A percentile compares a stretch with the other conserved stretches of the same genome.
These are phyloP conservation scores for Xenentodon cancila DNA, from an alignment of 2,797 vertebrate species.

Conservation along the genomic window DNA sequence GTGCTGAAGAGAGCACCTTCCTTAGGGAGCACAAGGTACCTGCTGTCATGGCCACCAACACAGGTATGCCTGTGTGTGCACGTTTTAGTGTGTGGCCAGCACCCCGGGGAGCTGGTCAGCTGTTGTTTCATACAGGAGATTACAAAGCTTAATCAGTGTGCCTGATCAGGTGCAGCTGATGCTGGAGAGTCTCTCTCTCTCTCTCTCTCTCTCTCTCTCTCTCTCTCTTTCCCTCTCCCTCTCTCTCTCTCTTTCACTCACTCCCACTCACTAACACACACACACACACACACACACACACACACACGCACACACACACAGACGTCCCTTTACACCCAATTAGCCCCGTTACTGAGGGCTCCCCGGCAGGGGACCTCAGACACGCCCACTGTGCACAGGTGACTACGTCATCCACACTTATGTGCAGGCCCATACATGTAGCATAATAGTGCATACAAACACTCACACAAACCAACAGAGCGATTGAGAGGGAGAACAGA, in stretches of 20 bases:
- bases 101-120: constrained; percentile 88
- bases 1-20: constrained; percentile 61
- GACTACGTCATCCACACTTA: constrained; percentile 82
- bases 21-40: constrained; percentile 39
- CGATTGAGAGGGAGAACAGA: too few relatives aligned
- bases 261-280: constrained; percentile 7
- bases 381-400: constrained; percentile 89
- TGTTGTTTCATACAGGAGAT: constrained; percentile 90
- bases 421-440: constrained; percentile 75
- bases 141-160: constrained; percentile 95
- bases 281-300: constrained; percentile 11
- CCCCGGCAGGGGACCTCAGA: constrained; percentile 86
- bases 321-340: constrained; percentile 93
- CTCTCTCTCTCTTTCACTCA: neutral
- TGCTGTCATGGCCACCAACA: constrained; percentile 69
- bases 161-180: constrained; percentile 92
- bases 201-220: constrained; percentile 1
- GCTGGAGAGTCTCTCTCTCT: constrained; percentile 73
- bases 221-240: constrained; percentile 33
- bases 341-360: constrained; percentile 92
- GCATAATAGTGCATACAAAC: constrained; percentile 8
- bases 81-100: constrained; percentile 47
- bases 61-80: constrained; percentile 57
- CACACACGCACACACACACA: constrained; percentile 12
- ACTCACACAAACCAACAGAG: too few relatives aligned